Evolutionary conservation across 2,113 vertebrate genomes (phyloP), one percentile per base, ranked within the genome.

Genomic region (Labeo rohita): DNA sequence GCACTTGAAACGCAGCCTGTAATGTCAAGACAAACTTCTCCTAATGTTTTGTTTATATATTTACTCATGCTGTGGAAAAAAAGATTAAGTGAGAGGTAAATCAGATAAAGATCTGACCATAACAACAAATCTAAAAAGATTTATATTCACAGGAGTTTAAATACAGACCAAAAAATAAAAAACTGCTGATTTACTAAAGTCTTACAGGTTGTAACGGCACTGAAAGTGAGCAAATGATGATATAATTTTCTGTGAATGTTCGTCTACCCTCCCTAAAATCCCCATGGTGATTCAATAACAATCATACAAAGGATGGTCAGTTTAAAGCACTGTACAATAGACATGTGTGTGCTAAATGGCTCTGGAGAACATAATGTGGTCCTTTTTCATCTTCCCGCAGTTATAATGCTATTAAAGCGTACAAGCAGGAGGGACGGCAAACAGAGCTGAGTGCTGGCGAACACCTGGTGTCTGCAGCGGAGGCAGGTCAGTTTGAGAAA

Each of bases 391-490:
- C 85, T 76, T 18, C 79, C 93, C 91, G 80, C 90, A 97, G 96
- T 92, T 97, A 97, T 86, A 96, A 95, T 91, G 96, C 95, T 77
- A 96, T 97, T 91, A 97, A 97, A 90, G 95, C 95, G 4, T 96
- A 96, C 86, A 97, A 92, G 87, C 96, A 95, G 84, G 96, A 97
- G 56, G 95, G 95, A 43, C 94, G 93, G 89, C 56, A 93, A 49
- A 93, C 95, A 75, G 93, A 77, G 63, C 94, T 97, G 68, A 93
- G 93, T 28, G 94, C 96, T 45, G 89, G 91, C 0, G 95, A 97
- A 83, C 96, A 97, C 90, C 94, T 97, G 0, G 83, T 96, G 61
- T 97, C 96, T 68, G 96, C 96, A 90, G 96, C 96, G 28, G 93
- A 96, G 88, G 96, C 96, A 83, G 96, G 96, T 97, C 88, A 95